Base-by-base conservation (phyloP, 2,113 vertebrate genomes). In the Channa maculata region DNA sequence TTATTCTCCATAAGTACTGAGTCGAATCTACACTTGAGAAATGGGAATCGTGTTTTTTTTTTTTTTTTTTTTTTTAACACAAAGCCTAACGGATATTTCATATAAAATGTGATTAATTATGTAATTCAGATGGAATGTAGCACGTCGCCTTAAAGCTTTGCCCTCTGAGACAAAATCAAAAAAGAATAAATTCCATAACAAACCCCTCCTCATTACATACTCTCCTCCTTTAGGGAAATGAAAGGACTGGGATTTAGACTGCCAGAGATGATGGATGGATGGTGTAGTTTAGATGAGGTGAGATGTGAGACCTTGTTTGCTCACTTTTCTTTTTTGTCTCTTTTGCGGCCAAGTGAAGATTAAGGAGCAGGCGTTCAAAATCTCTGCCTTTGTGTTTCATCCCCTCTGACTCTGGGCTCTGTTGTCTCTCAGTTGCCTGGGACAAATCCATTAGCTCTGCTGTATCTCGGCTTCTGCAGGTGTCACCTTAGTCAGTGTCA, bases 301-400 rank as follows among this genome's bases (percentile, higher is more conserved):
- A 93, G 89, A 94, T 85, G 86, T 91, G 88, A 93, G 82, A 89
- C 24, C 63, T 44, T 51, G 67, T 60, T 90, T 63, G 24, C 55
- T 84, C 76, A 74, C 78, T 89, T 89, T 90, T 83, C 71, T 65
- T 85, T 80, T 75, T 76, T 65, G 68, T 83, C 80, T 80, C 80
- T 77, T 89, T 86, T 81, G 74, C 87, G 86, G 70, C 84, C 87
- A 92, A 94, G 93, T 92, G 79, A 92, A 91, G 91, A 94, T 92
- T 87, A 92, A 92, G 87, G 83, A 79, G 84, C 62, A 59, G 65
- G 59, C 65, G 41, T 79, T 89, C 84, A 70, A 88, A 87, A 78
- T 75, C 83, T 74, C 71, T 82, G 83, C 70, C 86, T 87, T 86
- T 79, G 73, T 71, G 68, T 83, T 86, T 92, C 79, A 82, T 91